Evolutionary conservation across 2,888 invertebrate genomes (phyloP), one percentile per base, ranked within the genome.

Genomic region (Lasioglossum marginatum): DNA sequence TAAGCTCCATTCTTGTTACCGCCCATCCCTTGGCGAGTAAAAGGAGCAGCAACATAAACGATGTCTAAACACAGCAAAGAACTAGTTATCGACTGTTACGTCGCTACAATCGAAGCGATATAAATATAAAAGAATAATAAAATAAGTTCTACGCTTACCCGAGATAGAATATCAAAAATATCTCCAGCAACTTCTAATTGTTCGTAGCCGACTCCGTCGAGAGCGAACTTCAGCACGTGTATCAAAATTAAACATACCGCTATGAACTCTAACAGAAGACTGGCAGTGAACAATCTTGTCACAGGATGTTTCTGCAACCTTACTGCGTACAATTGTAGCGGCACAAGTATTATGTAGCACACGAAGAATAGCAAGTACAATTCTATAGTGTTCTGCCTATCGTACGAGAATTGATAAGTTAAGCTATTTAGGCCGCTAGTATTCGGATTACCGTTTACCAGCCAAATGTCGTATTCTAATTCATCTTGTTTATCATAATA

Each of bases 11-110:
- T 90, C 98, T 96, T 16, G 99, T 99, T 48, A 99, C 98, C 8
- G 99, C 99, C 99, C 99, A 99, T 74, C 99, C 99, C 96, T 99
- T 99, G 63, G 99, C 99, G 89, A 99, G 96, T 81, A 99, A 96
- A 80, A 99, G 96, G 68, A 99, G 96, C 81, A 99, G 96, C 90
- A 99, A 96, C 98, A 99, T 99, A 94, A 99, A 99, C 10, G 98
- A 96, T 73, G 99, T 98, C 98, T 99, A 96, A 74, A 93, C 90
- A 93, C 90, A 79, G 83, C 52, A 83, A 81, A 79, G 81, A 31
- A 74, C 37, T 19, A 8, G 31, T 68, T 81, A 80, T 43, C 5
- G 37, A 70, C 19, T 31, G 0, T 31, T 57, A 77, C 37, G 31
- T 14, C 23, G 68, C 14, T 23, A 2, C 66, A 40, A 34, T 66